phyloP scores from a whole-genome alignment of 2,797 vertebrate species.

The Carapus acus region DNA sequence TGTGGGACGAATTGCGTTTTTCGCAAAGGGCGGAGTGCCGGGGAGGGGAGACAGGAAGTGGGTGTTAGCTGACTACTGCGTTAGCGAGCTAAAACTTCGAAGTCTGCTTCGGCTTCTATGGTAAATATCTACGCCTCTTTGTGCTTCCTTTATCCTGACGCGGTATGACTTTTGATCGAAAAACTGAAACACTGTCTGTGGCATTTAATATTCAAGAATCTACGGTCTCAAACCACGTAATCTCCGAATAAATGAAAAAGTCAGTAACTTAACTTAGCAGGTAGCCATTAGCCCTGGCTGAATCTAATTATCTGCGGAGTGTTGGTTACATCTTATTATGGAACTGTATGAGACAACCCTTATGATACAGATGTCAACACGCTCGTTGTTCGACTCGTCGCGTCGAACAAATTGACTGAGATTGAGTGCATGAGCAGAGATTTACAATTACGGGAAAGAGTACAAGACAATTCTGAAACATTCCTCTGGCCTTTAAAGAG shows the following conservation, averaged over 20 bases:
- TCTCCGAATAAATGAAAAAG: not conserved
- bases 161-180: accelerated
- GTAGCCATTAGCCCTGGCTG: slow-evolving; percentile 16
- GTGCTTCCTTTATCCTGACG: accelerated
- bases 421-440: no score
- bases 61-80: slow-evolving; percentile 65
- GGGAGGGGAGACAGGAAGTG: slow-evolving; percentile 71
- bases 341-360: not conserved
- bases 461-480: no score
- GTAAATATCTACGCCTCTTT: slow-evolving; percentile 54
- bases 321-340: not conserved
- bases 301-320: slow-evolving; percentile 9
- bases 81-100: slow-evolving; percentile 58
- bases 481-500: no score
- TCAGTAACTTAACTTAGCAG: slow-evolving; percentile 19
- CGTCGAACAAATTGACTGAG: no score
- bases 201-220: not conserved
- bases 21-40: slow-evolving; percentile 44
- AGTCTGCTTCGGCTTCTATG: slow-evolving; percentile 76
- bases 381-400: no score
- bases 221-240: not conserved
- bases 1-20: slow-evolving; percentile 41
- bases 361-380: no score
- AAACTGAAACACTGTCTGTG: accelerated
- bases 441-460: no score